Base-by-base conservation (phyloP, 2,797 vertebrate species). In the Enteromius paludinosus region DNA sequence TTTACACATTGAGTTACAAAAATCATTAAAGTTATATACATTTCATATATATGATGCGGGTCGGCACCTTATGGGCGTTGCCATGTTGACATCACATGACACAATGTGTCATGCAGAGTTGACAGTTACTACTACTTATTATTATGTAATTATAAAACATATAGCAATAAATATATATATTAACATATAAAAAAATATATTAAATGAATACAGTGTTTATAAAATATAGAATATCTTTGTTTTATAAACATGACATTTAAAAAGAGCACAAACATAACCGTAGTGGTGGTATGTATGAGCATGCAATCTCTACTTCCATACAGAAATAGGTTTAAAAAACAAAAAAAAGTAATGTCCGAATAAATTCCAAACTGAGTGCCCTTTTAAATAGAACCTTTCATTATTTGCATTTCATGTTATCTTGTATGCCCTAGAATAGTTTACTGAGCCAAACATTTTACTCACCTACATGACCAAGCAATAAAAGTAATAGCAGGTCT, bases 401-500 rank as follows among this genome's bases (percentile, higher is more conserved):
- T 38, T 15, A 23, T 56, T 38, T 38, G 38, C 14, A 56, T 1
- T 35, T 23, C 49, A 10, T 66, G 45, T 33, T 43, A 43, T 28
- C 49, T 56, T 43, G 18, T 38, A 78, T 78, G 33, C 15, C 56
- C 12, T 79, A 17, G 5, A 70, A 79, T 69, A 30, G 23, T 79
- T 70, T 23, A 56, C 5, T 43, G 3, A 7, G 1, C 41, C 11
- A 17, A 72, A 45, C 12, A 25, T 8, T 20, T 6, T 70, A 47
- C 66, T n/a, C 18, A 0, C 8, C 20, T 47, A 17, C 69, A 35
- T 62, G 12, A 33, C 8, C 18, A 18, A 15, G 43, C 23, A 56
- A n/a, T n/a, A 71, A 33, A 76, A 45, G 38, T 17, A 30, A 45
- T 23, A 33, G 28, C 35, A 81, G 10, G 25, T 80, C 45, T 71